Percentiles rank a stretch among this genome's conserved stretches.
Evolutionary conservation across 64 coral and sea anemone genomes (phyloP).

Genomic region (Anthopleura sola): DNA sequence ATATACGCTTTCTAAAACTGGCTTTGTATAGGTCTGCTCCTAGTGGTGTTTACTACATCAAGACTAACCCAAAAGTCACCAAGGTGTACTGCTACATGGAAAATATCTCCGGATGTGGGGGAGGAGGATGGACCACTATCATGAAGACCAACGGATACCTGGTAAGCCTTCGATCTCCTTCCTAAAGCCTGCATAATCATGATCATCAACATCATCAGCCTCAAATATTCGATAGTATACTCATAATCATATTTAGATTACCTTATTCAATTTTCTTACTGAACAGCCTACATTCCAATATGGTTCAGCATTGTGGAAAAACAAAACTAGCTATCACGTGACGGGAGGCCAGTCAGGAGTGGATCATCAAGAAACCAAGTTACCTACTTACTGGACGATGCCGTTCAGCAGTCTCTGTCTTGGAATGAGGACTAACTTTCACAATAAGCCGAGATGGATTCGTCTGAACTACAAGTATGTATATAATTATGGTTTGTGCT

Average conservation of each 20-base stretch:
- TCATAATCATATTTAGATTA: background rate
- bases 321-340: conserved; percentile 16
- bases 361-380: conserved; percentile 46
- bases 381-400: conserved; percentile 51
- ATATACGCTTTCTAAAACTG: no score
- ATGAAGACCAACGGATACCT: conserved; percentile 16
- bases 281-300: conserved; percentile 44
- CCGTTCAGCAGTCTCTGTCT: conserved; percentile 44
- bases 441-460: conserved; percentile 4
- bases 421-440: conserved; percentile 23
- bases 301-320: conserved; percentile 26
- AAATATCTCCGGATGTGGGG: conserved; percentile 1
- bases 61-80: background rate
- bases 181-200: background rate
- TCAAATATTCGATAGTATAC: no score
- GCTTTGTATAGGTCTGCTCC: background rate
- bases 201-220: no score
- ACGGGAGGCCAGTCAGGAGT: conserved; percentile 15
- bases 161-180: background rate
- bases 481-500: background rate
- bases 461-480: conserved; percentile 6
- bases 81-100: conserved; percentile 24
- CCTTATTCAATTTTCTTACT: background rate
- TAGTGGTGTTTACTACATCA: conserved; percentile 14
- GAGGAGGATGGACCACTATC: conserved; percentile 1